Evolutionary conservation across 2,888 invertebrate genomes (phyloP).

Genomic region (Himalopsyche kuldschensis): DNA sequence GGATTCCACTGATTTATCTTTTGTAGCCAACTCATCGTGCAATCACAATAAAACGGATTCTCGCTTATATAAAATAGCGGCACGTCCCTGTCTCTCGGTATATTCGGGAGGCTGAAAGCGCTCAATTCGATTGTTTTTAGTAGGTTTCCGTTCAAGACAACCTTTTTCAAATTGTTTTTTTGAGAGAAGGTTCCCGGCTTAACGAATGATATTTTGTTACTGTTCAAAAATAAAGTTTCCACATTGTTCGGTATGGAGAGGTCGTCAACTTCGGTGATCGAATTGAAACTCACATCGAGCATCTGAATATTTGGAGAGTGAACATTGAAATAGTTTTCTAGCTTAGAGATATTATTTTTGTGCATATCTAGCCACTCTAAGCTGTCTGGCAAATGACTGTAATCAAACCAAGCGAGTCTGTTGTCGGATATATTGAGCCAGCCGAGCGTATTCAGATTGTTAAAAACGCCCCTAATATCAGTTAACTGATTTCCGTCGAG

Average conservation of each 20-base stretch:
- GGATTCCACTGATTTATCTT: slow-evolving; percentile 75
- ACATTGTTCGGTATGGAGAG: slow-evolving; percentile 74
- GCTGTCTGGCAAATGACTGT: slow-evolving; percentile 72
- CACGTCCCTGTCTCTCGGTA: slow-evolving; percentile 66
- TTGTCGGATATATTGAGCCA: slow-evolving; percentile 84
- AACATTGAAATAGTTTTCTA: slow-evolving; percentile 72
- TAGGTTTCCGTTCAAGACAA: slow-evolving; percentile 75
- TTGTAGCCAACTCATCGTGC: slow-evolving; percentile 84
- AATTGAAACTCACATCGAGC: slow-evolving; percentile 77
- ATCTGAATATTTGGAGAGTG: slow-evolving; percentile 68
- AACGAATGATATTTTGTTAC: slow-evolving; percentile 73
- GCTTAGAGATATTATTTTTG: slow-evolving; percentile 72
- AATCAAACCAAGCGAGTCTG: slow-evolving; percentile 76
- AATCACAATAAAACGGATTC: slow-evolving; percentile 85
- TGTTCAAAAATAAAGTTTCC: slow-evolving; percentile 73
- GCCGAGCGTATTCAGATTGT: slow-evolving; percentile 70
- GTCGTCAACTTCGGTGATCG: slow-evolving; percentile 68
- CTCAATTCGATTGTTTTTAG: slow-evolving; percentile 72
- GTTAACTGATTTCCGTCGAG: slow-evolving; percentile 77
- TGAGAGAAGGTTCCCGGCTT: slow-evolving; percentile 72
- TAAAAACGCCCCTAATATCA: slow-evolving; percentile 77
- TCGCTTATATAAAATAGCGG: slow-evolving; percentile 79
- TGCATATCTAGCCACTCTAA: slow-evolving; percentile 82
- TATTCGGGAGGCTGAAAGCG: slow-evolving; percentile 69
- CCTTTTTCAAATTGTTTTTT: slow-evolving; percentile 73